These are phyloP conservation scores for Galeopterus variegatus DNA, from an alignment of 2,113 vertebrate species.

Conservation along the genomic window DNA sequence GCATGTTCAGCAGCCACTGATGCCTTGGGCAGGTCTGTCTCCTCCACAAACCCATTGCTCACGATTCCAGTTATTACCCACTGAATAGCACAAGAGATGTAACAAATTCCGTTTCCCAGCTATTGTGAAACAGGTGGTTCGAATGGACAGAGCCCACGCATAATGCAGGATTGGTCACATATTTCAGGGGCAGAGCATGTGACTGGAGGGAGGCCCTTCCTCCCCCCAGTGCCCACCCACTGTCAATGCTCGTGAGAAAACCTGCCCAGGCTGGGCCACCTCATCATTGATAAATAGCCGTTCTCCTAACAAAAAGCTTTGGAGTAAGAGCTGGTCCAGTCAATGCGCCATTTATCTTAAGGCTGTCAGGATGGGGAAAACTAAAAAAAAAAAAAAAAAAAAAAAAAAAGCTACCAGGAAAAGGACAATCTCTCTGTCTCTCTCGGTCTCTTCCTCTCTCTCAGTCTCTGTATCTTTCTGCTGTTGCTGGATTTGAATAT, in stretches of 20 bases:
- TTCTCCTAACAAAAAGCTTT: too few species aligned
- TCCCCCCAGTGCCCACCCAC: background rate
- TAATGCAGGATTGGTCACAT: background rate
- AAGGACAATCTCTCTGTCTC: conserved; percentile 24
- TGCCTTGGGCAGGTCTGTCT: background rate
- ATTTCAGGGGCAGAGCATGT: background rate
- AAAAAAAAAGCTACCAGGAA: background rate
- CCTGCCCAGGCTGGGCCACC: too few species aligned
- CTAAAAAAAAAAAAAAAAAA: too few species aligned
- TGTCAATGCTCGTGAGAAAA: too few species aligned
- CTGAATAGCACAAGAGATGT: background rate
- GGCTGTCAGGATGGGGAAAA: too few species aligned
- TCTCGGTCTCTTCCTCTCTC: too few species aligned
- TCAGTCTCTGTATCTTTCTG: too few species aligned
- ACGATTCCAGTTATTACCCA: background rate
- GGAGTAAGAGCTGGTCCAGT: too few species aligned
- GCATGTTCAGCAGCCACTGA: background rate
- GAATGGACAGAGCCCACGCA: background rate
- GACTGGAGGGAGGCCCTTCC: fast-evolving
- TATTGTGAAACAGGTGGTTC: background rate
- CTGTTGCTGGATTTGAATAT: too few species aligned
- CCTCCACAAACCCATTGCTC: background rate
- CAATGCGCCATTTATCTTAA: too few species aligned
- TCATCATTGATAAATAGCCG: too few species aligned
- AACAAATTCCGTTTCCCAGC: background rate